A percentile compares a stretch with the other conserved stretches of the same genome.
These are phyloP conservation scores for Anagyrus pseudococci DNA, from an alignment of 2,888 invertebrate species.

Conservation along the genomic window DNA sequence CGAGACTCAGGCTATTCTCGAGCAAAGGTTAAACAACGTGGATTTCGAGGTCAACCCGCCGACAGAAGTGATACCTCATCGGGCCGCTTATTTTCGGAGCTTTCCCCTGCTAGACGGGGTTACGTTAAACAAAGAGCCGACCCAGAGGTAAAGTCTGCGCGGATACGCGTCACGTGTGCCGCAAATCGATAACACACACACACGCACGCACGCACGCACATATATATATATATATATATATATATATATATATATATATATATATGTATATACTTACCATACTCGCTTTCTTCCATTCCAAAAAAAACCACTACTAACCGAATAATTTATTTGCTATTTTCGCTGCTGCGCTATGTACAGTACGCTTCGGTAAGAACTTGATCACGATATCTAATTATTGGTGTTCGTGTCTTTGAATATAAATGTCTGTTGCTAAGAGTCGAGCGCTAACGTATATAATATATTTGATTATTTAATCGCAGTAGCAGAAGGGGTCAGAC, in stretches of 20 bases:
- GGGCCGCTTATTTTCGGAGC: conserved; percentile 76
- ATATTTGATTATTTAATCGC: conserved; percentile 13
- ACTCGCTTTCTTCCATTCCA: too few species aligned
- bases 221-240: too few species aligned
- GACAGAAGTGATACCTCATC: conserved; percentile 77
- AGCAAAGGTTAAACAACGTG: conserved; percentile 72
- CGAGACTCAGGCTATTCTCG: conserved; percentile 71
- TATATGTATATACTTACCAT: too few species aligned
- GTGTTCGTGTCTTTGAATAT: conserved; percentile 23
- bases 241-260: too few species aligned
- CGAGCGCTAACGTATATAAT: conserved; percentile 1
- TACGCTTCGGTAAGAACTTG: conserved; percentile 56
- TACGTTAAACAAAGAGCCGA: conserved; percentile 77
- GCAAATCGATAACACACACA: too few species aligned
- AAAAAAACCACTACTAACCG: not conserved
- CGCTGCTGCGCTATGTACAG: conserved; percentile 43
- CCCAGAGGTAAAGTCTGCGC: conserved; percentile 70
- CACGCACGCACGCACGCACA: too few species aligned
- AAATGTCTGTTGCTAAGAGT: not conserved
- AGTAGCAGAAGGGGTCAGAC: conserved; percentile 59
- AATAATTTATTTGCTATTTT: conserved; percentile 24
- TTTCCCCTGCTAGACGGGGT: conserved; percentile 85
- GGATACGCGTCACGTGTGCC: too few species aligned
- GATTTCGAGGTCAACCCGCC: conserved; percentile 87
- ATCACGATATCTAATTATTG: conserved; percentile 30